phyloP scores from a whole-genome alignment of 1,140 invertebrate species.

The Ips typographus region DNA sequence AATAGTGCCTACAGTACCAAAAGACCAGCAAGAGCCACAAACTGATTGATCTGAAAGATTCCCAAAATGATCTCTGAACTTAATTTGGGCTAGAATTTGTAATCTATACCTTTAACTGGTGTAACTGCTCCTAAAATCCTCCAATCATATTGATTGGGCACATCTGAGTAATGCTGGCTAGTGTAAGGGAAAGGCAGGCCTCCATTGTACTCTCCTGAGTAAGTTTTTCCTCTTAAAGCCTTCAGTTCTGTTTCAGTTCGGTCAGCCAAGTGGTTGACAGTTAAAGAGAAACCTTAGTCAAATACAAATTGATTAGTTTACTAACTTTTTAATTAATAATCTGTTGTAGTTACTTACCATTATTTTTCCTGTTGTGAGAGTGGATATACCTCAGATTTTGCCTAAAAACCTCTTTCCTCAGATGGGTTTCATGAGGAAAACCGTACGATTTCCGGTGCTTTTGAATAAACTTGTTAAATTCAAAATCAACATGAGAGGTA shows the following conservation, averaged over 20 bases:
- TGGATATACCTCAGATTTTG: slow-evolving; percentile 77
- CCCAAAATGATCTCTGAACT: slow-evolving; percentile 16
- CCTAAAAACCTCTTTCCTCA: slow-evolving; percentile 78
- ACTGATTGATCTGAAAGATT: slow-evolving; percentile 78
- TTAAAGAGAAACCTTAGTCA: slow-evolving; percentile 66
- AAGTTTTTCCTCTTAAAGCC: slow-evolving; percentile 74
- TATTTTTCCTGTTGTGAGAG: slow-evolving; percentile 46
- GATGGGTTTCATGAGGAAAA: slow-evolving; percentile 64
- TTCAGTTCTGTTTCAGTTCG: slow-evolving; percentile 75
- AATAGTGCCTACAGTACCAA: slow-evolving; percentile 89
- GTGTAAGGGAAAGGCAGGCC: slow-evolving; percentile 77
- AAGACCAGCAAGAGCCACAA: slow-evolving; percentile 96
- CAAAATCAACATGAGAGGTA: slow-evolving; percentile 71
- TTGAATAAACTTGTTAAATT: slow-evolving; percentile 76
- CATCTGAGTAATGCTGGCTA: slow-evolving; percentile 44
- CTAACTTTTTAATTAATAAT: too few species aligned
- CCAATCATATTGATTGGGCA: slow-evolving; percentile 84
- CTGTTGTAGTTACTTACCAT: slow-evolving; percentile 32
- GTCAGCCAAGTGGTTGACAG: slow-evolving; percentile 89
- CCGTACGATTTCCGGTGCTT: slow-evolving; percentile 74
- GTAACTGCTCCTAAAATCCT: slow-evolving; percentile 89
- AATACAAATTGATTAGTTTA: slow-evolving; percentile 41
- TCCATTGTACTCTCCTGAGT: slow-evolving; percentile 69
- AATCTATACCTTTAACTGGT: slow-evolving; percentile 77
- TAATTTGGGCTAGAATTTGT: too few species aligned